Evolutionary conservation across 2,797 vertebrate species (phyloP), one percentile per base, ranked within the genome.

Genomic region (Rhadinocentrus ornatus): DNA sequence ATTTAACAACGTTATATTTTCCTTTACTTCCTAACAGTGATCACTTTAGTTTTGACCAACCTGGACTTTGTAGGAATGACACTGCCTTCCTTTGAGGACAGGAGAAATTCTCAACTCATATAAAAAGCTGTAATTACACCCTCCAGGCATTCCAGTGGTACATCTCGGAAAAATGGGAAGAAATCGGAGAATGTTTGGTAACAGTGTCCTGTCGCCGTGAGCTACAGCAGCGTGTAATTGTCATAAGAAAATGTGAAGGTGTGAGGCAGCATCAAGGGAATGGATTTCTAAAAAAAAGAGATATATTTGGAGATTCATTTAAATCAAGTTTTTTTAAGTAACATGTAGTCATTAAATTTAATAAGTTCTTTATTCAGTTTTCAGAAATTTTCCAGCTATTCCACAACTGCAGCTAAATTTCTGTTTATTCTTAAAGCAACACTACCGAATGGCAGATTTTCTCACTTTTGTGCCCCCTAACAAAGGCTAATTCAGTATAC

Each of bases 61-160:
- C 10, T 46, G n/a, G 22, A 44, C 57, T 80, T 46, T 83, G 60
- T 61, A 58, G 61, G 55, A 84, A 70, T 55, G 62, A 75, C n/a
- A 59, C 34, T 64, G 73, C 54, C 72, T 63, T 73, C 54, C 9
- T 10, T 50, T 71, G 63, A 60, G 39, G 55, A 70, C 8, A 37
- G 77, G 79, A 82, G 80, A 78, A 86, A 75, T 75, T 80, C 82
- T 78, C 77, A 64, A 11, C 70, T 60, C 2, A 27, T 77, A 69
- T 81, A 66, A 62, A 53, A 37, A 62, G 69, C 71, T 26, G 39
- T 86, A 89, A 91, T 92, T 91, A 85, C 78, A 66, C 57, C 72
- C 73, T 83, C 10, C 53, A 66, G 86, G 82, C 80, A 83, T 85
- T 87, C 81, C 83, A 77, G 80, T 72, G 81, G 85, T 75, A 67